Base-by-base conservation (phyloP, 2,888 invertebrate species). In the Cephus nigrinus region DNA sequence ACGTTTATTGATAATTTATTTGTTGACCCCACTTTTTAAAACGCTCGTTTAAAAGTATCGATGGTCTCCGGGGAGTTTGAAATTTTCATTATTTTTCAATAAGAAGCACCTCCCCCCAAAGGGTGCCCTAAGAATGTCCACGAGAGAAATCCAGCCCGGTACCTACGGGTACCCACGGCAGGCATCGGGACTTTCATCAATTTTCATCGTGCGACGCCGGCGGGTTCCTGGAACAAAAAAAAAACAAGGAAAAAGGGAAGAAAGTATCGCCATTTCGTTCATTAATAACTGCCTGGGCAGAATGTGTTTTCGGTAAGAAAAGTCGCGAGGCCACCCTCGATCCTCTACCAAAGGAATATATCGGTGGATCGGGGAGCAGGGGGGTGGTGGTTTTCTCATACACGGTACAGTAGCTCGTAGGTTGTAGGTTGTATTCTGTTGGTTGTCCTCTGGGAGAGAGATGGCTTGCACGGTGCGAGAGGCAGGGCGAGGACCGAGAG, bases 291-390 rank as follows among this genome's bases (percentile, higher is more conserved):
- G 83, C 83, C 81, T 80, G 78, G 80, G 78, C 84, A 83, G 84
- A 85, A 87, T 86, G 86, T 87, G 86, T 86, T 86, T 86, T 85
- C 85, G 87, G 87, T 86, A 85, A 89, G 87, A 85, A 87, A 87
- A 88, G 88, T 88, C 89, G 88, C 89, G 88, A 88, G 69, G 69
- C 40, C 40, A 40, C 40, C 40, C 40, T 40, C 40, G 40, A 40
- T 40, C 40, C 15, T 40, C 40, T 15, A 80, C 78, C 71, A 75
- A 31, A 76, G 55, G 31, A 34, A 72, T 40, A 75, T 35, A n/a
- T 76, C 73, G 80, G 73, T 68, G 79, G 81, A 79, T 79, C 76
- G 79, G 0, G 1, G 4, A 5, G 15, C 15, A 5, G 12, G 12
- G 15, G 15, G 15, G 40, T 15, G 36, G 36, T 40, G 40, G 40